Evolutionary conservation across 2,113 vertebrate genomes (phyloP), one percentile per base, ranked within the genome.

Genomic region (Nipponia nippon): DNA sequence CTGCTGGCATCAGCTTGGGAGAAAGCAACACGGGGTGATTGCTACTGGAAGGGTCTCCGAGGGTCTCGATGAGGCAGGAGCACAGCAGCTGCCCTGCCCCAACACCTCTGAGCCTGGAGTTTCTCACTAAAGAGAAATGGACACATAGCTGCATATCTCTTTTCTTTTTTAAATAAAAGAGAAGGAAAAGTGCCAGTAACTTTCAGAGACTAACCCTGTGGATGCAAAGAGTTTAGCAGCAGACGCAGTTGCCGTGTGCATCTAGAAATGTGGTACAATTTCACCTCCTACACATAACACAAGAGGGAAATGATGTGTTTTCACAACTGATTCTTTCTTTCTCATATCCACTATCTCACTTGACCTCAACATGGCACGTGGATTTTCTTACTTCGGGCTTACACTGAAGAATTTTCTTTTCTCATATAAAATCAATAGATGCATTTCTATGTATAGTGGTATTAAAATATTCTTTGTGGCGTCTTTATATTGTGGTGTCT

Each of bases 11-110:
- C 49, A 61, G 6, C 26, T 0, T 83, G 13, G 44, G 23, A n/a
- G 49, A 83, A 66, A 92, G 46, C 36, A 90, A 52, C 11, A 15
- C 0, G 2, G 7, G 8, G 22, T 42, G 65, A 67, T 15, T 44
- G 8, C 36, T 70, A 21, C 23, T 49, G 25, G 50, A 71, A 71
- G 25, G 9, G 8, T 53, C 34, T 84, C 44, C 1, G 0, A 56
- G 30, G 27, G 8, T 58, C 59, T 62, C 0, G 0, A 1, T 42
- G 34, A 1, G 1, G 13, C 7, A 3, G 44, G 38, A 91, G 15
- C 5, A 67, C 29, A 59, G 22, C 0, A 0, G 20, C 18, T 80
- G 15, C 25, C 32, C 47, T 62, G 40, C 13, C 23, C 42, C 4
- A 9, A 17, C 11, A 29, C 6, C 16, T 29, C 40, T 27, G 50